Conservation (phyloP, 1,140 invertebrate genomes). For the Danaus plexippus region DNA sequence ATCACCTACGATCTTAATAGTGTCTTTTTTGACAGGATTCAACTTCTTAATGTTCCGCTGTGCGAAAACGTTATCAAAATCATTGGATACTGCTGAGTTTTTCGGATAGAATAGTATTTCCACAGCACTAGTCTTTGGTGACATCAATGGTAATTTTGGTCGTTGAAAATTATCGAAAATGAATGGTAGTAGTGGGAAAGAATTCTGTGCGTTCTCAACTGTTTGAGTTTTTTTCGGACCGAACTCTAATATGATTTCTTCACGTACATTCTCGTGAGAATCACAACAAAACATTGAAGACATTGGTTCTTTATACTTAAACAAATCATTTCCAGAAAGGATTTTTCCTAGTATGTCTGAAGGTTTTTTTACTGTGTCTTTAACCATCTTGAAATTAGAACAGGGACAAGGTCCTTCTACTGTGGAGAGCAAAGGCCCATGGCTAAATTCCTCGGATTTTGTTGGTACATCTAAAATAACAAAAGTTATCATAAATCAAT, state of each 20-base stretch:
- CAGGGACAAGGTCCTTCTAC: conserved; percentile 43
- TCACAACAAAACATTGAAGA: conserved; percentile 44
- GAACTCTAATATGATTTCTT: conserved; percentile 47
- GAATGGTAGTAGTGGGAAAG: conserved; percentile 24
- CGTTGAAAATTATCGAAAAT: conserved; percentile 33
- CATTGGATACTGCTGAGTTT: conserved; percentile 26
- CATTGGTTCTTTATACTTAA: conserved; percentile 37
- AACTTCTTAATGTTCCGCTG: conserved; percentile 4
- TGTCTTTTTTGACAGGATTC: conserved; percentile 17
- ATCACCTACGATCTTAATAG: conserved; percentile 46
- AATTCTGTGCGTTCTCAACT: conserved; percentile 14
- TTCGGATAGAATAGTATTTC: conserved; percentile 53
- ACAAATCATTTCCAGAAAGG: conserved; percentile 38
- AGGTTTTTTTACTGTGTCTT: conserved; percentile 27
- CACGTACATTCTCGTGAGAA: conserved; percentile 43
- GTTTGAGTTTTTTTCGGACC: conserved; percentile 29
- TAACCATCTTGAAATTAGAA: conserved; percentile 26
- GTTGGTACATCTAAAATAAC: conserved; percentile 14
- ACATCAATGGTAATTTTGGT: conserved; percentile 21
- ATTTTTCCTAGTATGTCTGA: conserved; percentile 46
- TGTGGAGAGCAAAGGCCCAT: conserved; percentile 13
- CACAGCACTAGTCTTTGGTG: conserved; percentile 34
- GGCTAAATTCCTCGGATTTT: conserved; percentile 3
- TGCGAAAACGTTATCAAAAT: conserved; percentile 6
- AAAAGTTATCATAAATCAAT: no score